These are phyloP conservation scores for Poecilobothrus nobilitatus DNA, from an alignment of 2,888 invertebrate genomes.

Conservation along the genomic window DNA sequence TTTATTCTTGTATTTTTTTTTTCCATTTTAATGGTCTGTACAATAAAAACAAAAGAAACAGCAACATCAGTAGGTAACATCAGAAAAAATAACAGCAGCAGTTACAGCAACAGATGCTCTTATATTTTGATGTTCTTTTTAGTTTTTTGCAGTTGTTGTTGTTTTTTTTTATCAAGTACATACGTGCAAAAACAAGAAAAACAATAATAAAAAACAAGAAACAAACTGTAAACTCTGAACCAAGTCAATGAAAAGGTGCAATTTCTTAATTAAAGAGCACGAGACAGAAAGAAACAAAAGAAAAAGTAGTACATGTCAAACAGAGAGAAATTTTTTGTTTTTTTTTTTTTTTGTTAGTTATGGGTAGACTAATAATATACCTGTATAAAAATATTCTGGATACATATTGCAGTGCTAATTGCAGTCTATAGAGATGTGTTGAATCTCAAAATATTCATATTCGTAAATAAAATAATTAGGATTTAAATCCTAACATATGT, in stretches of 20 bases:
- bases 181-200: background rate
- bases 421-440: too few relatives aligned
- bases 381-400: too few relatives aligned
- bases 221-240: background rate
- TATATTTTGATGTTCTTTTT: background rate
- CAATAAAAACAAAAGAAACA: background rate
- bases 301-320: background rate
- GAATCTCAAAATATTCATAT: too few relatives aligned
- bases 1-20: background rate
- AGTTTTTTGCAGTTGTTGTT: background rate
- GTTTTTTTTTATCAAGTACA: background rate
- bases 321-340: background rate
- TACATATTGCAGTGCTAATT: too few relatives aligned
- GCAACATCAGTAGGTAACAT: background rate
- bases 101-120: background rate
- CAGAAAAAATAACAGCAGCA: background rate
- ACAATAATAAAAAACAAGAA: background rate
- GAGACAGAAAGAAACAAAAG: background rate
- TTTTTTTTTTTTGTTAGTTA: too few relatives aligned
- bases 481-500: too few relatives aligned
- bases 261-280: constrained; percentile 6
- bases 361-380: too few relatives aligned
- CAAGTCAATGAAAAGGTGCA: background rate
- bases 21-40: background rate
- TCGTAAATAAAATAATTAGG: too few relatives aligned